Base-by-base conservation (phyloP, 2,888 invertebrate genomes). In the Leptopterna dolabrata region DNA sequence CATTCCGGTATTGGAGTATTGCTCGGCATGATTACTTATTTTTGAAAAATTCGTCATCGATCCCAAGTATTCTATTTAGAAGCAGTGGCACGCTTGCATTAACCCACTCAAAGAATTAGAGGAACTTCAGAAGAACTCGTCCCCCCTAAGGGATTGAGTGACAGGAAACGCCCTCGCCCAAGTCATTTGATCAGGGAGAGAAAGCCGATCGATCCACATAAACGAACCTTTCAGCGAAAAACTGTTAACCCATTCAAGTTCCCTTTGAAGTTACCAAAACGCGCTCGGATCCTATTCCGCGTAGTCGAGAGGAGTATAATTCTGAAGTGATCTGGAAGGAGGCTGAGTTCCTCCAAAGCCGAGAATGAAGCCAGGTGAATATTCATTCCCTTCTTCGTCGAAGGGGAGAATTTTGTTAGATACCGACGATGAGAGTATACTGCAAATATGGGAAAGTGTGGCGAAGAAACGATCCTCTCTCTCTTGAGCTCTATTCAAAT, bases 361-460 rank as follows among this genome's bases (percentile, higher is more conserved):
- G 19, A 63, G 63, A 63, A 63, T 13, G 63, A 63, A 63, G 63
- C 63, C 63, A 63, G 63, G 63, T 63, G 63, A 63, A 63, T 63
- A 63, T 63, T 63, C 63, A 63, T 63, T 63, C 63, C 63, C 63
- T 63, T 9, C 63, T 24, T 19, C 24, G 24, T 0, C 63, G 63
- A 63, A 24, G 63, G 63, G 63, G 63, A 63, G 63, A 63, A 19
- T 63, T 63, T 24, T 19, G 63, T 24, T 63, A 27, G 63, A 63
- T 63, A 19, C 63, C 63, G 63, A 63, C 24, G 63, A 63, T 63
- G 63, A 63, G 19, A 63, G 19, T 63, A 63, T 63, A 63, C 24
- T 7, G 63, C 24, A 27, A 63, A 63, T 63, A 19, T 63, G 63
- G 63, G 63, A 63, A 63, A 63, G 63, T 24, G 63, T 24, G 24